These are phyloP conservation scores for Drosophila lutescens DNA, from an alignment of 2,888 invertebrate genomes.

Conservation along the genomic window DNA sequence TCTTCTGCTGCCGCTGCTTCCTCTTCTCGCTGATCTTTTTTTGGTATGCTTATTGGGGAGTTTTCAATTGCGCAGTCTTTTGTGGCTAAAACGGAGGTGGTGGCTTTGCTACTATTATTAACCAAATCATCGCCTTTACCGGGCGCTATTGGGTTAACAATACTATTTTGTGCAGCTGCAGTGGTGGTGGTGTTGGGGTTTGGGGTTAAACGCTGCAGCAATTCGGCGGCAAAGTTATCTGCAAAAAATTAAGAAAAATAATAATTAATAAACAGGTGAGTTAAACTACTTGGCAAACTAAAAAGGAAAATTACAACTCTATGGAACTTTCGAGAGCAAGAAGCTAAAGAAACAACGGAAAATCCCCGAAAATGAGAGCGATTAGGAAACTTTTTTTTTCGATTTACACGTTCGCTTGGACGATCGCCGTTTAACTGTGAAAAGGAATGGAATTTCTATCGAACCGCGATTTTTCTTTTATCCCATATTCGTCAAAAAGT, in stretches of 20 bases:
- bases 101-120: constrained; percentile 26
- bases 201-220: constrained; percentile 66
- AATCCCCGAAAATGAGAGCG: constrained; percentile 4
- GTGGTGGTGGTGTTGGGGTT: constrained; percentile 23
- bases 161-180: constrained; percentile 26
- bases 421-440: constrained; percentile 21
- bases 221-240: constrained; percentile 65
- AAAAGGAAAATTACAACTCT: constrained; percentile 1
- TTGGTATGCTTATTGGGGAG: constrained; percentile 65
- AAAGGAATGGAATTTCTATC: constrained; percentile 9
- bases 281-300: not conserved
- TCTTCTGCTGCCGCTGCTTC: constrained; percentile 6
- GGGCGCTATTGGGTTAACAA: constrained; percentile 13
- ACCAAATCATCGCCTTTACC: constrained; percentile 1
- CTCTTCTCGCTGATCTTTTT: constrained; percentile 33
- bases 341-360: constrained; percentile 2
- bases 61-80: constrained; percentile 75
- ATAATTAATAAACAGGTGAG: not conserved
- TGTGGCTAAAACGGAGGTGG: constrained; percentile 59
- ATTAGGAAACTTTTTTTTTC: not conserved
- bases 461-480: not conserved
- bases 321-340: constrained; percentile 30
- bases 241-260: constrained; percentile 46
- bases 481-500: not conserved
- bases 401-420: not conserved